These are phyloP conservation scores for Python bivittatus DNA, from an alignment of 2,113 vertebrate species.

Conservation along the genomic window DNA sequence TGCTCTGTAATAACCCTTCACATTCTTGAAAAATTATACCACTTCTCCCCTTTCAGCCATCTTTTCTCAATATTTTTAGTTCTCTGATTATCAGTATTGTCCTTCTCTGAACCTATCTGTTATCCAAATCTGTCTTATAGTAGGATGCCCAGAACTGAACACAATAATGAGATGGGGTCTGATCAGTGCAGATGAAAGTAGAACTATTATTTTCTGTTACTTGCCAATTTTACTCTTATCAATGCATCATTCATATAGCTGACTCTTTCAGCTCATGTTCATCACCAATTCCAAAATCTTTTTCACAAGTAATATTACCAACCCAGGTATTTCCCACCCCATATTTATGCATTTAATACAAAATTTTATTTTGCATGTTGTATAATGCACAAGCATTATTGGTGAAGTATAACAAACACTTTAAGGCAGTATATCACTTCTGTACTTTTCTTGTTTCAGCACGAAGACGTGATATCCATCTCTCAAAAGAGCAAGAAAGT, in stretches of 20 bases:
- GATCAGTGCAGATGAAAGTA: background rate
- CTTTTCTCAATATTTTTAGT: background rate
- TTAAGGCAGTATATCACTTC: background rate
- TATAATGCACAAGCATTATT: background rate
- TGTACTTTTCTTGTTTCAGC: constrained; percentile 70
- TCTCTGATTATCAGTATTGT: background rate
- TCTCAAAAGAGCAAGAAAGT: constrained; percentile 97
- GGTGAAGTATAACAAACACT: background rate
- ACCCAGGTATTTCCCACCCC: background rate
- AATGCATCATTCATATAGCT: background rate
- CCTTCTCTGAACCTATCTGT: background rate
- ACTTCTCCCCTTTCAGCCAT: background rate
- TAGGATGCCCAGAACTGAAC: background rate
- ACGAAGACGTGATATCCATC: constrained; percentile 89
- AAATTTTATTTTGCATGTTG: background rate
- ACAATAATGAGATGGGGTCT: background rate
- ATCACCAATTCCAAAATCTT: background rate
- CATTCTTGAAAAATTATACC: background rate
- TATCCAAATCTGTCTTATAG: background rate
- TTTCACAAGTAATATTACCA: background rate
- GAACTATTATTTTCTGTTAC: background rate
- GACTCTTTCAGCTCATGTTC: background rate
- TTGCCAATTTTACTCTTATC: background rate
- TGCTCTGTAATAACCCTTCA: background rate
- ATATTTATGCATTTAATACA: background rate